Evolutionary conservation across 2,888 invertebrate species (phyloP).

Genomic region (Zaprionus bogoriensis): DNA sequence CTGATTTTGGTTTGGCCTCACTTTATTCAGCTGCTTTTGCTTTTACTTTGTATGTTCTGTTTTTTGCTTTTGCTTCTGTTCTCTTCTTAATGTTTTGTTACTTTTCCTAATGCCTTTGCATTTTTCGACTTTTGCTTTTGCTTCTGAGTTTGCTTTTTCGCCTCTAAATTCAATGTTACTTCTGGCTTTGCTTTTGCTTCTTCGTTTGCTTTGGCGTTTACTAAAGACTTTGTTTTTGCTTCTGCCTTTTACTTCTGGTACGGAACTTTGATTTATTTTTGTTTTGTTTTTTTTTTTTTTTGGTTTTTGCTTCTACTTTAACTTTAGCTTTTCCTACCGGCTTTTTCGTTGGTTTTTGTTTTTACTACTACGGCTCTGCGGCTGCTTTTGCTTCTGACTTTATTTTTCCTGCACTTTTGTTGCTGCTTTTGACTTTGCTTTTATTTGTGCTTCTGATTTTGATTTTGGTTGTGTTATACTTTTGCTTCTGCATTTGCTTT

Average conservation of each 20-base stretch:
- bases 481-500: background rate
- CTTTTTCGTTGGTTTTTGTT: background rate
- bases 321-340: conserved; percentile 1
- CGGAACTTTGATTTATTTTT: conserved; percentile 13
- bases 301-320: background rate
- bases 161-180: too few species aligned
- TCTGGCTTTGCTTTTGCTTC: conserved; percentile 1
- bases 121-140: too few species aligned
- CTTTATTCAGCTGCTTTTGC: too few species aligned
- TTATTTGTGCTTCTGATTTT: conserved; percentile 4
- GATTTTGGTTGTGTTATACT: too few species aligned
- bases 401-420: conserved; percentile 23
- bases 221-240: conserved; percentile 21
- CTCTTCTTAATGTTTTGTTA: too few species aligned
- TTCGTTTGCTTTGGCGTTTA: background rate
- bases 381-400: conserved; percentile 29
- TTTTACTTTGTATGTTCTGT: too few species aligned
- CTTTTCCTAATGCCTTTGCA: too few species aligned
- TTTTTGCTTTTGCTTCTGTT: too few species aligned
- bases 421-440: conserved; percentile 15
- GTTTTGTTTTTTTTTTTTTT: conserved; percentile 7
- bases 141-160: too few species aligned
- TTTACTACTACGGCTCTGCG: background rate
- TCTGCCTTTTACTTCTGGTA: conserved; percentile 26
- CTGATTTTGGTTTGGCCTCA: too few species aligned